Evolutionary conservation across 1,140 invertebrate genomes (phyloP).

Genomic region (Lamellibrachia luymesi): DNA sequence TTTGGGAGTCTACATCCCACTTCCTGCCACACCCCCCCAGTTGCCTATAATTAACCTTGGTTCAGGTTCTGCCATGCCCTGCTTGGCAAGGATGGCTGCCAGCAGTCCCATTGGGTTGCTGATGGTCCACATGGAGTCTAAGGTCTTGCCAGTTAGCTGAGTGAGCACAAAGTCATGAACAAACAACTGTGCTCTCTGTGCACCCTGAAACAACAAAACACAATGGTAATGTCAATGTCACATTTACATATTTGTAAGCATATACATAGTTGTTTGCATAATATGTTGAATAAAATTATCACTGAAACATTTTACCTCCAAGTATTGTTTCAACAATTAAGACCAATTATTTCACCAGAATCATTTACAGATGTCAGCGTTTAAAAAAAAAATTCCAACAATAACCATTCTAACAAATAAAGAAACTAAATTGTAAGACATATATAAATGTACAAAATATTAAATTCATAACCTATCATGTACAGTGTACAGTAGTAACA

Average conservation of each 20-base stretch:
- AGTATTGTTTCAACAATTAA: no score
- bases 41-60: conserved; percentile 59
- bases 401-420: background rate
- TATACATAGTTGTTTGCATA: no score
- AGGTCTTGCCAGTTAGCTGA: conserved; percentile 75
- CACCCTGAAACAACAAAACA: conserved; percentile 46
- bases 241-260: no score
- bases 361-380: background rate
- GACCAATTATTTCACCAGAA: background rate
- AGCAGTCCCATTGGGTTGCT: conserved; percentile 73
- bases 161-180: conserved; percentile 83
- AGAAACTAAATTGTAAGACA: background rate
- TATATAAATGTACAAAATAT: background rate
- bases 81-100: conserved; percentile 62
- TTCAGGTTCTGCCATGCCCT: conserved; percentile 65
- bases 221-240: no score
- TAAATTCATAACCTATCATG: background rate
- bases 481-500: background rate
- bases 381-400: background rate
- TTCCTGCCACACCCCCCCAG: background rate
- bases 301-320: no score
- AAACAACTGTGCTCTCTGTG: conserved; percentile 70
- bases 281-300: no score
- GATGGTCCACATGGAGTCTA: conserved; percentile 76
- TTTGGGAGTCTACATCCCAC: no score